Evolutionary conservation across 2,113 vertebrate species (phyloP), one percentile per base, ranked within the genome.

Genomic region (Silurus meridionalis): DNA sequence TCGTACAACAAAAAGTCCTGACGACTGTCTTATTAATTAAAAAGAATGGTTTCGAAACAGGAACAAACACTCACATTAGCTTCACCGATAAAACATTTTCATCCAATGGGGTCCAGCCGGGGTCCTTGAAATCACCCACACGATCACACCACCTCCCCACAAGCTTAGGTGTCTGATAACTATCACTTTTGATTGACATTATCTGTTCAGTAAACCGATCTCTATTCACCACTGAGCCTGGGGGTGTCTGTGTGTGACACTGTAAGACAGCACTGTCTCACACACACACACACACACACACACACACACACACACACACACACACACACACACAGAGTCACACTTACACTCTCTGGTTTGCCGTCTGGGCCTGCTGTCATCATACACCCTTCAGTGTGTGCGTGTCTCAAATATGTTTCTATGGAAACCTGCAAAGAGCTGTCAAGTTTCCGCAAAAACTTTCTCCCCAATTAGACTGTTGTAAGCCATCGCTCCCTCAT

Each of bases 161-260:
- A 50, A 52, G 57, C 19, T 61, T 61, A 50, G 74, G 79, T 74
- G 37, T 83, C 82, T 74, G 66, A 83, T 83, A 46, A 72, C 55
- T 60, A 71, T 83, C 67, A 60, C 67, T 83, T 72, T 72, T 83
- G 82, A 83, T 83, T 83, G 82, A 83, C 55, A 55, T 72, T 55
- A 83, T 83, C 82, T 60, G 53, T 72, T 14, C 52, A 74, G 82
- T 74, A 74, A 83, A 48, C 55, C n/a, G 52, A 83, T 72, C 53
- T 55, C 63, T 83, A 19, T 69, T 67, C 81, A 69, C 64, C 69
- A 19, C n/a, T 64, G 46, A 63, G 69, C 46, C 25, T 88, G 72
- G 71, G 82, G 81, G 77, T 84, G 82, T 84, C 28, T 84, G 55
- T 80, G 75, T 87, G 55, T 83, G 86, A 67, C 57, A 64, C 79